Base-by-base conservation (phyloP, 2,113 vertebrate species). In the Odontophorus gujanensis region DNA sequence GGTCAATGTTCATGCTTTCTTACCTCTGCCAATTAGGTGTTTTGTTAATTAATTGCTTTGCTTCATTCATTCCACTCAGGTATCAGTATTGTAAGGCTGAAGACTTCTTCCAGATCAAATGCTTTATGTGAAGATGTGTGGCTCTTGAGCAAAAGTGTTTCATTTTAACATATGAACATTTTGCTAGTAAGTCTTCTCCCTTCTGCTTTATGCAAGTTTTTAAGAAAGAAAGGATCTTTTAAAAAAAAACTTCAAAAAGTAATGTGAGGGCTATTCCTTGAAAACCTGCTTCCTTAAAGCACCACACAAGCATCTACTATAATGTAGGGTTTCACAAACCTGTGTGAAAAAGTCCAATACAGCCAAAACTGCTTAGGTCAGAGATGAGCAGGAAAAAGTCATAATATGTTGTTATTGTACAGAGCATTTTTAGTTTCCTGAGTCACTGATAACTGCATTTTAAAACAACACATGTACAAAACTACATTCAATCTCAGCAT, bases 71-170 rank as follows among this genome's bases (percentile, higher is more conserved):
- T 91, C 69, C 38, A 74, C 90, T 72, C 42, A 76, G 55, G 47
- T 51, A 38, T 28, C 81, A 89, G 78, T 59, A 57, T 28, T 80
- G 76, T 65, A 76, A 87, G 51, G 82, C 30, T 71, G 32, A 50
- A 38, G 42, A 91, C 83, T 86, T 78, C 93, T 97, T 97, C 88
- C 92, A 92, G 92, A 89, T 94, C 96, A 97, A 58, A 76, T 73
- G 65, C 25, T 96, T 96, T 91, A 95, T 85, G 51, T 91, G 92
- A 43, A 93, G 80, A 93, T 71, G 80, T 0, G 1, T 47, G 58
- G 55, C 75, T 90, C 78, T 72, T 59, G 86, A 87, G 85, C 63
- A 74, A 7, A 10, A 89, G 55, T 66, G 36, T 24, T 90, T 69
- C 11, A 83, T 80, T 91, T 87, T 72, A 95, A 81, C 63, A 77